Evolutionary conservation across 2,888 invertebrate genomes (phyloP), one percentile per base, ranked within the genome.

Genomic region (Oscheius myriophilus): DNA sequence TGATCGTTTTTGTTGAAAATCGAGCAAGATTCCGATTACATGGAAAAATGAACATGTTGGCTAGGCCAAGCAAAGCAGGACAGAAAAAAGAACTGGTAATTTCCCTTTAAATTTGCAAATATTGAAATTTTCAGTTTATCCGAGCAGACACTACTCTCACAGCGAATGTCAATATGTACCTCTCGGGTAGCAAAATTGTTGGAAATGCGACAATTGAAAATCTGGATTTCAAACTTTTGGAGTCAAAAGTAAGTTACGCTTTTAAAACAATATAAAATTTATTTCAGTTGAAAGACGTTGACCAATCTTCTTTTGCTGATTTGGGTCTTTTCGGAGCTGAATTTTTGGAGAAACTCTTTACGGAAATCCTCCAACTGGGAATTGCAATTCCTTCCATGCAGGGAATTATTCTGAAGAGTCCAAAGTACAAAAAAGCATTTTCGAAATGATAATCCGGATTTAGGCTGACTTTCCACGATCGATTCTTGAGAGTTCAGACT

Each of bases 291-390:
- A 69, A 79, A 53, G 84, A 86, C 62, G 85, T 85, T 9, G 85
- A 86, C 45, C 84, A 85, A 49, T 73, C 78, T 3, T 83, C 82
- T 1, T 86, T 85, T 61, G 82, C 79, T 16, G 85, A 85, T 75
- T 67, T 85, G 26, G 85, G 85, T n/a, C 69, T 85, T 6, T 85
- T 85, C 57, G 85, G 85, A n/a, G 85, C 85, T 0, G 85, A 85
- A 65, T 85, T 85, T 63, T 63, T 85, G 11, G 85, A 86, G 51
- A 81, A 86, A 51, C 65, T 85, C 46, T 73, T 85, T 42, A 85
- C 85, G 16, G 84, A 85, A 68, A 85, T 85, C 16, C 75, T 85
- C 25, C 84, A 86, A 64, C 75, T 84, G 73, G 85, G 85, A 23
- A 76, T 85, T 14, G 70, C 79, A 7, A 65, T 85, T 69, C 85